Conservation (phyloP, 2,113 vertebrate genomes). For the Apodemus speciosus region DNA sequence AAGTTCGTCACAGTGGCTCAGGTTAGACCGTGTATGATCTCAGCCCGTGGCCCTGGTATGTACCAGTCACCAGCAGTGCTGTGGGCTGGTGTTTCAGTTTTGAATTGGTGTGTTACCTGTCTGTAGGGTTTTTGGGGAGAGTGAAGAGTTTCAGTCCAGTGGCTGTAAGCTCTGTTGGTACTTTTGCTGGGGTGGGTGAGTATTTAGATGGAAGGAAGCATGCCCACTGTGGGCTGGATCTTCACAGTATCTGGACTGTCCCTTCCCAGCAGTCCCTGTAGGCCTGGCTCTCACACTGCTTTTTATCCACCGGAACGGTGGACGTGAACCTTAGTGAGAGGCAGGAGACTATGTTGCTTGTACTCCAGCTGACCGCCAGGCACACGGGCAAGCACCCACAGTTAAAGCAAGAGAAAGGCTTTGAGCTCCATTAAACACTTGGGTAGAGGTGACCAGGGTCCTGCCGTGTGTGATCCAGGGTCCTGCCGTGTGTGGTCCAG, state of each 20-base stretch:
- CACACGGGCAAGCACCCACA: neutral
- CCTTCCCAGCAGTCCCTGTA: neutral
- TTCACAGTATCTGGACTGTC: accelerated
- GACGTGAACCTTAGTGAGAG: neutral
- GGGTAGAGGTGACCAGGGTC: too few species aligned
- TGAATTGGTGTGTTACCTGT: neutral
- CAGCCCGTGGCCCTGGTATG: accelerated
- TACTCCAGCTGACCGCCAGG: neutral
- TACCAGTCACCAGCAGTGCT: accelerated
- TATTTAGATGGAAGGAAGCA: too few species aligned
- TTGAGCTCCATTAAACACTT: neutral
- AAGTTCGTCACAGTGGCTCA: neutral
- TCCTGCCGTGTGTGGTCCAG: too few species aligned
- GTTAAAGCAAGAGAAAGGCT: neutral
- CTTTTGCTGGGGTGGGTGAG: neutral
- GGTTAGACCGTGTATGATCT: neutral
- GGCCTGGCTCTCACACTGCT: neutral
- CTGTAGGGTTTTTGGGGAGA: neutral
- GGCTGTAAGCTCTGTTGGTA: neutral
- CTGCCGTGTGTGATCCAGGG: too few species aligned
- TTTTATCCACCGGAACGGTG: neutral
- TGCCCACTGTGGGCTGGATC: neutral
- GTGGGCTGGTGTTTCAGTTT: neutral
- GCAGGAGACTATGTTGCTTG: neutral
- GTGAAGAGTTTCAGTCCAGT: neutral